A percentile compares a stretch with the other conserved stretches of the same genome.
These are phyloP conservation scores for Cephus runcator DNA, from an alignment of 2,888 invertebrate species.

Conservation along the genomic window DNA sequence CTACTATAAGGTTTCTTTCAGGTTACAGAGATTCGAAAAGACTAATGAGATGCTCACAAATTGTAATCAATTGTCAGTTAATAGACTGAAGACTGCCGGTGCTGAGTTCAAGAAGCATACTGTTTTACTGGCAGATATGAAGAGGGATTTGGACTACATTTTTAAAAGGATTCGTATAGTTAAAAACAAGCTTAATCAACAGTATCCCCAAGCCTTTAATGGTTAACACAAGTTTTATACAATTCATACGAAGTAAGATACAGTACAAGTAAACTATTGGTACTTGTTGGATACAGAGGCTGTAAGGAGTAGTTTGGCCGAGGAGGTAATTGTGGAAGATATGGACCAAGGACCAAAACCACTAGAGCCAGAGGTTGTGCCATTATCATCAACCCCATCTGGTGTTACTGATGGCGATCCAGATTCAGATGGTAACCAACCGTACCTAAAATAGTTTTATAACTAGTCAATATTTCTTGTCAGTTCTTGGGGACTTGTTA, in stretches of 20 bases:
- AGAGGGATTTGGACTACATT: slow-evolving; percentile 93
- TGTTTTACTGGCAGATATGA: slow-evolving; percentile 87
- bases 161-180: slow-evolving; percentile 90
- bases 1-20: slow-evolving; percentile 61
- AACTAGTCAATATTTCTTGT: neutral
- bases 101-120: slow-evolving; percentile 93
- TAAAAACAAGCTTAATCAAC: slow-evolving; percentile 80
- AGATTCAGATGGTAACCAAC: slow-evolving; percentile 62
- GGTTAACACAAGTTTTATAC: slow-evolving; percentile 39
- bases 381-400: slow-evolving; percentile 37
- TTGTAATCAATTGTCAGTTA: slow-evolving; percentile 93
- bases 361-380: slow-evolving; percentile 53
- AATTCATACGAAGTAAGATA: neutral
- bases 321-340: slow-evolving; percentile 62
- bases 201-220: slow-evolving; percentile 62
- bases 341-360: slow-evolving; percentile 52
- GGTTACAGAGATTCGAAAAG: slow-evolving; percentile 96
- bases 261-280: neutral
- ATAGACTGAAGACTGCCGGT: slow-evolving; percentile 85
- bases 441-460: slow-evolving; percentile 37
- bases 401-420: slow-evolving; percentile 50
- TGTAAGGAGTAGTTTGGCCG: slow-evolving; percentile 60
- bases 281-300: slow-evolving; percentile 45
- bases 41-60: slow-evolving; percentile 99
- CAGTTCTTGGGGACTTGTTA: neutral